phyloP scores from a whole-genome alignment of 2,888 invertebrate genomes.

The Tinea semifulvella region DNA sequence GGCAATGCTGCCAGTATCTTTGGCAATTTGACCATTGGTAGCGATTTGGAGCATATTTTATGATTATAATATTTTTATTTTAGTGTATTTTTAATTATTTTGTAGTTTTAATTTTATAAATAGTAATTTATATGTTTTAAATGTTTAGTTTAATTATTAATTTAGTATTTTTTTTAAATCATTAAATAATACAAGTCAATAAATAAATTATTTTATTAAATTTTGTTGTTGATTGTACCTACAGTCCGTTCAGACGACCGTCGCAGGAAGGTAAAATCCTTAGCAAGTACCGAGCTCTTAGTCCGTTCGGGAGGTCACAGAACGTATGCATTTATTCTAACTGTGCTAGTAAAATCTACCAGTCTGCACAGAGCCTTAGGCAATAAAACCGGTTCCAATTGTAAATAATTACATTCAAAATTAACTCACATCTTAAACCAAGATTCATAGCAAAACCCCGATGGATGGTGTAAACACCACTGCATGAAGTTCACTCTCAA shows the following conservation, averaged over 20 bases:
- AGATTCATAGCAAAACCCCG: not conserved
- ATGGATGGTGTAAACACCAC: not conserved
- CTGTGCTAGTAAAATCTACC: conserved; percentile 1
- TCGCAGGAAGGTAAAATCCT: conserved; percentile 1
- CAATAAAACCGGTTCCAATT: conserved; percentile 9
- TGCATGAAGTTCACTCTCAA: not conserved
- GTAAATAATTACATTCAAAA: not conserved
- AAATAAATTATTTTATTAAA: too few relatives aligned
- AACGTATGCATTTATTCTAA: conserved; percentile 5
- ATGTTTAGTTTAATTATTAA: too few relatives aligned
- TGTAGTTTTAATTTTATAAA: too few relatives aligned
- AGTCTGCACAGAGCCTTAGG: conserved; percentile 10
- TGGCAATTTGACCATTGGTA: too few relatives aligned
- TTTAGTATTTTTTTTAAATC: too few relatives aligned
- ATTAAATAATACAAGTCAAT: too few relatives aligned
- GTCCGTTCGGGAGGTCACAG: conserved; percentile 1
- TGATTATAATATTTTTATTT: too few relatives aligned
- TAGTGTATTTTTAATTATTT: too few relatives aligned
- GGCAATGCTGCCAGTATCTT: too few relatives aligned
- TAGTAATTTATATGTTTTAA: too few relatives aligned
- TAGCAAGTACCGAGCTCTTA: not conserved
- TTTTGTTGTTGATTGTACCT: too few relatives aligned
- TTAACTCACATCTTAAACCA: not conserved
- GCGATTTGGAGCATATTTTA: too few relatives aligned
- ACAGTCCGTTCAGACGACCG: not conserved